phyloP scores from a whole-genome alignment of 2,888 invertebrate genomes.

The Cistogaster globosa region DNA sequence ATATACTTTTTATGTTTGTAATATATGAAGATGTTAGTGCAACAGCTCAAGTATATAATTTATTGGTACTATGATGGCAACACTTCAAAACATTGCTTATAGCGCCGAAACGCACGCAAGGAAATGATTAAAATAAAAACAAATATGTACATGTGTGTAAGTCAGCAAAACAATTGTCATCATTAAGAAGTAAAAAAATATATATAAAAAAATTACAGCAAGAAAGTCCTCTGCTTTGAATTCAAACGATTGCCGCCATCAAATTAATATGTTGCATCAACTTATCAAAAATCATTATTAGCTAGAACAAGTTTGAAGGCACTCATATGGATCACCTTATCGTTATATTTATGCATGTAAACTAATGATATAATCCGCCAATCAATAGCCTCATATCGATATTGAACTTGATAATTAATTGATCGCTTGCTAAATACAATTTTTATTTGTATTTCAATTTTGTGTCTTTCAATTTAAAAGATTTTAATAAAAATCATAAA shows the following conservation, averaged over 20 bases:
- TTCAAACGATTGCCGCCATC: slow-evolving; percentile 59
- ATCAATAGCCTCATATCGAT: slow-evolving; percentile 15
- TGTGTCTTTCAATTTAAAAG: slow-evolving; percentile 8
- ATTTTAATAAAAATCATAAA: slow-evolving; percentile 44
- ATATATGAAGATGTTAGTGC: slow-evolving; percentile 15
- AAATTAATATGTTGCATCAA: slow-evolving; percentile 60
- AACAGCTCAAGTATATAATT: slow-evolving; percentile 67
- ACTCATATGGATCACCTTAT: neutral
- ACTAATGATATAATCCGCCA: neutral
- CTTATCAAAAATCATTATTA: slow-evolving; percentile 62
- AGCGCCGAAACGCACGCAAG: slow-evolving; percentile 44
- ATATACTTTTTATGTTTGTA: slow-evolving; percentile 17
- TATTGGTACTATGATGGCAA: slow-evolving; percentile 65
- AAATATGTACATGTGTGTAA: neutral
- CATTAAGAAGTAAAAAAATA: slow-evolving; percentile 45
- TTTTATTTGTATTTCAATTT: slow-evolving; percentile 7
- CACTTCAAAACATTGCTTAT: slow-evolving; percentile 63
- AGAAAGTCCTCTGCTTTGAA: slow-evolving; percentile 23
- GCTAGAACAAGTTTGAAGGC: neutral
- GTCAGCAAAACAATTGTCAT: slow-evolving; percentile 64
- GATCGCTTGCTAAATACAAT: slow-evolving; percentile 7
- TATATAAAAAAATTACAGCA: neutral
- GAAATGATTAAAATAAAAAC: slow-evolving; percentile 33
- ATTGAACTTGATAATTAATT: slow-evolving; percentile 63
- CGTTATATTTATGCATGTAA: neutral